These are phyloP conservation scores for Masnerella sp. DNA, from an alignment of 2,888 invertebrate species.

Conservation along the genomic window DNA sequence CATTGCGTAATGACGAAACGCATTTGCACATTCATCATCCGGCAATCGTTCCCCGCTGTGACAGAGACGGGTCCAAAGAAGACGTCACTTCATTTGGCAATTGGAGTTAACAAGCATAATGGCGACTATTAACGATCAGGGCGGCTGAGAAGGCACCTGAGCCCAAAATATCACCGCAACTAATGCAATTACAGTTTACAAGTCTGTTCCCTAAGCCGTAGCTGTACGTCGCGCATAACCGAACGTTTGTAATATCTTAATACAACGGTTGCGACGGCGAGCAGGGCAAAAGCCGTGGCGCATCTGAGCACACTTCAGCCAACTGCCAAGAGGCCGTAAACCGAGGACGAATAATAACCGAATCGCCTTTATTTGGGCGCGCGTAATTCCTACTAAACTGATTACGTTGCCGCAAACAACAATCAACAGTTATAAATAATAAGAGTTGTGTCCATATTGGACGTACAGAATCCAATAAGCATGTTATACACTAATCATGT, in stretches of 20 bases:
- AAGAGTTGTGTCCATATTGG: conserved; percentile 18
- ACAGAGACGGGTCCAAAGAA: no score
- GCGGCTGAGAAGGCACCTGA: conserved; percentile 74
- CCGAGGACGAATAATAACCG: no score
- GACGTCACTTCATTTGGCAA: conserved; percentile 48
- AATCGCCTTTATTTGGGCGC: conserved; percentile 5
- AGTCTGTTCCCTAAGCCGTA: conserved; percentile 71
- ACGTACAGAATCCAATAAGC: no score
- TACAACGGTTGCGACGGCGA: conserved; percentile 32
- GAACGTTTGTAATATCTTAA: conserved; percentile 58
- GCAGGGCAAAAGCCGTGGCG: conserved; percentile 44
- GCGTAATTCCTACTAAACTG: conserved; percentile 19
- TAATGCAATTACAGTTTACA: conserved; percentile 77
- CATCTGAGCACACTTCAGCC: conserved; percentile 56
- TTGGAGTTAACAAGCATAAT: conserved; percentile 66
- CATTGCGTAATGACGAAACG: no score
- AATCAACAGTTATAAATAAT: conserved; percentile 38
- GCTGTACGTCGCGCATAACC: conserved; percentile 26
- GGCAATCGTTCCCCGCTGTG: no score
- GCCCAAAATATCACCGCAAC: conserved; percentile 77
- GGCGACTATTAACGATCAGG: conserved; percentile 76
- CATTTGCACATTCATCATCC: no score
- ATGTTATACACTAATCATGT: conserved; percentile 52
- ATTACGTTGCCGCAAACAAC: conserved; percentile 34
- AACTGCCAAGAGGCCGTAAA: conserved; percentile 23